Percentiles rank a stretch among this genome's conserved stretches.
phyloP scores from a whole-genome alignment of 2,888 invertebrate species.

The Acleris holmiana region DNA sequence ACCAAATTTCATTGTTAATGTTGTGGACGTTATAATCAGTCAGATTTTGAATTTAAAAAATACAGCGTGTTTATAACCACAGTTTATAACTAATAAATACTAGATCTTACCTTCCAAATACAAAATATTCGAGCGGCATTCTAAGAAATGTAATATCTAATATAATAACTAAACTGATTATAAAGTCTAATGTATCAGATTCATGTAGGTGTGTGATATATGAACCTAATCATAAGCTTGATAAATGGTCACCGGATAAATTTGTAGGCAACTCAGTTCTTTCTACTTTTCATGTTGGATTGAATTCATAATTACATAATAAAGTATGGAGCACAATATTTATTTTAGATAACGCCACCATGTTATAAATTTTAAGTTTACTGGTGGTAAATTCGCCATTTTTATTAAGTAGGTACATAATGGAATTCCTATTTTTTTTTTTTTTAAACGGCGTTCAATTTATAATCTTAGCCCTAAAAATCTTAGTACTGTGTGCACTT shows the following conservation, averaged over 20 bases:
- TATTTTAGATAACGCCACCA: too few relatives aligned
- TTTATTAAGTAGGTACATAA: too few relatives aligned
- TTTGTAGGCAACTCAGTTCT: not conserved
- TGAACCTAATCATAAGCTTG: constrained; percentile 5
- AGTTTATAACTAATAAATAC: too few relatives aligned
- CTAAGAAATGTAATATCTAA: constrained; percentile 8
- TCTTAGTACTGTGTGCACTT: too few relatives aligned
- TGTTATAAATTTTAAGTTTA: too few relatives aligned
- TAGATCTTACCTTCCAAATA: not conserved
- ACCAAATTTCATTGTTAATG: too few relatives aligned
- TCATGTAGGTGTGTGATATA: constrained; percentile 19
- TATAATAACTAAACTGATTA: constrained; percentile 14
- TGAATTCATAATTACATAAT: not conserved
- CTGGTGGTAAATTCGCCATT: too few relatives aligned
- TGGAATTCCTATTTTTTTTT: too few relatives aligned
- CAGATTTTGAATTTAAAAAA: not conserved
- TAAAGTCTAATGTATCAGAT: constrained; percentile 22
- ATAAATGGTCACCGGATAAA: not conserved
- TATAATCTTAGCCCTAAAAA: too few relatives aligned
- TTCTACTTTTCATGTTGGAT: not conserved
- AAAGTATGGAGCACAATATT: not conserved
- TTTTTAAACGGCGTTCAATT: too few relatives aligned
- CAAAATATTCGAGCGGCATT: not conserved
- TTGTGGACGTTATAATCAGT: too few relatives aligned
- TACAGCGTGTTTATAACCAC: too few relatives aligned